phyloP scores from a whole-genome alignment of 2,888 invertebrate genomes.

The Xylocampa areola region DNA sequence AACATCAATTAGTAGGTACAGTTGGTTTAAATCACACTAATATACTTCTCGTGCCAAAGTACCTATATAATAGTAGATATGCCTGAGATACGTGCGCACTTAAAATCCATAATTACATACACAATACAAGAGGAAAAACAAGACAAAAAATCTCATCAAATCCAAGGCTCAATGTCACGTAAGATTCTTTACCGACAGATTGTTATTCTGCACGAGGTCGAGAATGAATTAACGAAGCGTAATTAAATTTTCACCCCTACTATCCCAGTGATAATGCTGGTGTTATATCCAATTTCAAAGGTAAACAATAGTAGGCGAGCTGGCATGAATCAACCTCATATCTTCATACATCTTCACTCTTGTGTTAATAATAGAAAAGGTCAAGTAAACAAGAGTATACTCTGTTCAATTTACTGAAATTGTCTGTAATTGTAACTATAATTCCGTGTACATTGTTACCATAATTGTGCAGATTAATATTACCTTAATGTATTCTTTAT shows the following conservation, averaged over 20 bases:
- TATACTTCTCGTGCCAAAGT: too few species aligned
- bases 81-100: too few species aligned
- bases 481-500: too few species aligned
- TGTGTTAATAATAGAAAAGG: constrained; percentile 55
- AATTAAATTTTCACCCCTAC: constrained; percentile 69
- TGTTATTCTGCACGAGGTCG: constrained; percentile 6
- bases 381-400: constrained; percentile 58
- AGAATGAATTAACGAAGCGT: constrained; percentile 49
- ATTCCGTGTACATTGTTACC: too few species aligned
- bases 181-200: constrained; percentile 9
- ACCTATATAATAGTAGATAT: too few species aligned
- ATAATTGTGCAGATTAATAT: too few species aligned
- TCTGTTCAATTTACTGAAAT: constrained; percentile 2
- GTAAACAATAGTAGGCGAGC: constrained; percentile 65
- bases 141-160: too few species aligned
- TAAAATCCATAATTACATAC: too few species aligned
- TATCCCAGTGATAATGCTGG: constrained; percentile 65
- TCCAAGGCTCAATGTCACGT: background rate
- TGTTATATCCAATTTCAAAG: constrained; percentile 75
- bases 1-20: too few species aligned
- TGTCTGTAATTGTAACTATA: too few species aligned
- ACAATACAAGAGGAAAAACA: too few species aligned
- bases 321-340: constrained; percentile 45
- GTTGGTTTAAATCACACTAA: too few species aligned
- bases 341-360: constrained; percentile 56